Percentiles rank a stretch among this genome's conserved stretches.
phyloP scores from a whole-genome alignment of 2,113 vertebrate species.

The Nymphicus hollandicus region DNA sequence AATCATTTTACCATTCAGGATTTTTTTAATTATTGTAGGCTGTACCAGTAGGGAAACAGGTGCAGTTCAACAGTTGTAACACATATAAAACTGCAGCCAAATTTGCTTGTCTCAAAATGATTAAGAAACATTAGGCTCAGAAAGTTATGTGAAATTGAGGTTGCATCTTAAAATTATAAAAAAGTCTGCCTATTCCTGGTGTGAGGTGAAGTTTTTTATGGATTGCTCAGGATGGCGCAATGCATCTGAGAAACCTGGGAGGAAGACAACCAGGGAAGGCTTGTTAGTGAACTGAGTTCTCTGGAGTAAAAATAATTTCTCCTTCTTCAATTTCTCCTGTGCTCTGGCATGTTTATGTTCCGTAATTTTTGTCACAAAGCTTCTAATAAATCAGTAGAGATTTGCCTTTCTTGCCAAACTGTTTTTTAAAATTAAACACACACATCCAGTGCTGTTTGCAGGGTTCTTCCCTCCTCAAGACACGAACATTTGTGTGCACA shows the following conservation, averaged over 20 bases:
- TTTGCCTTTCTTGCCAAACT: constrained; percentile 29
- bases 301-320: constrained; percentile 27
- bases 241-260: not conserved
- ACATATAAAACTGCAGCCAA: not conserved
- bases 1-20: not conserved
- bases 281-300: constrained; percentile 7
- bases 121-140: not conserved
- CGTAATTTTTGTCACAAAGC: constrained; percentile 34
- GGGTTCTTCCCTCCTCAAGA: not conserved
- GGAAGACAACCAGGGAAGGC: not conserved
- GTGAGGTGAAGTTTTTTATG: not conserved
- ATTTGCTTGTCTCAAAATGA: not conserved
- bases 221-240: not conserved
- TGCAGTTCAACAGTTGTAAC: not conserved
- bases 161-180: not conserved
- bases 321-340: not conserved
- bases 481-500: not conserved
- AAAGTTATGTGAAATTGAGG: not conserved
- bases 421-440: constrained; percentile 28
- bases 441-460: not conserved
- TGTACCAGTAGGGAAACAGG: not conserved
- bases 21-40: not conserved
- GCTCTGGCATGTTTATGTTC: not conserved
- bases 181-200: not conserved
- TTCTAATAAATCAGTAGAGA: constrained; percentile 60